phyloP scores from a whole-genome alignment of 2,888 invertebrate genomes.

The Biston betularia region DNA sequence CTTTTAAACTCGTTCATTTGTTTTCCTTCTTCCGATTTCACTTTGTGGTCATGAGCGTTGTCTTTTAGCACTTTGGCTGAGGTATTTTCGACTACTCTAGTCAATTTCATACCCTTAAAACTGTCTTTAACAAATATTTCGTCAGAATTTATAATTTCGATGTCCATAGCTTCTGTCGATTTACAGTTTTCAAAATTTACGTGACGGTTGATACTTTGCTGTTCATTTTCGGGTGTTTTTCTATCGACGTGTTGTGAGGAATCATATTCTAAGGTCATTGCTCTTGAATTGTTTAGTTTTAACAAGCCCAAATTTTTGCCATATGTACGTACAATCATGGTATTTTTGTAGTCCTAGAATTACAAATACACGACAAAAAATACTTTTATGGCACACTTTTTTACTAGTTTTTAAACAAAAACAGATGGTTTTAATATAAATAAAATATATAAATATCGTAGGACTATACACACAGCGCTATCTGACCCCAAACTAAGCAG shows the following conservation, averaged over 20 bases:
- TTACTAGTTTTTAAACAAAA: no score
- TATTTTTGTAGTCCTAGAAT: constrained; percentile 26
- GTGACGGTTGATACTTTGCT: background rate
- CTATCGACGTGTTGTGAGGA: background rate
- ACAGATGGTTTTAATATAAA: no score
- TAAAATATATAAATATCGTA: no score
- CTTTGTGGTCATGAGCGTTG: background rate
- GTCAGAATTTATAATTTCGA: background rate
- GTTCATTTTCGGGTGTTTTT: constrained; percentile 17
- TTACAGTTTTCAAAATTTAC: background rate
- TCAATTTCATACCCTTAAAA: background rate
- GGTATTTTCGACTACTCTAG: background rate
- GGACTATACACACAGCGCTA: no score
- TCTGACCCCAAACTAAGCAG: no score
- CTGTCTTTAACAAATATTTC: background rate
- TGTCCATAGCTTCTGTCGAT: constrained; percentile 4
- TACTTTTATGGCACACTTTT: background rate
- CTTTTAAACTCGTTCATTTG: constrained; percentile 5
- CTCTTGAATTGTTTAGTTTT: constrained; percentile 53
- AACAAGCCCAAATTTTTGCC: constrained; percentile 59
- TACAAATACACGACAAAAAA: background rate
- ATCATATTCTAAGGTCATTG: constrained; percentile 28
- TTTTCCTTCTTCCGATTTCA: background rate
- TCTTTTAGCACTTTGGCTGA: background rate
- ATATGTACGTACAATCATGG: constrained; percentile 55